Evolutionary conservation across 2,113 vertebrate genomes (phyloP).

Genomic region (Hippopotamus amphibius): DNA sequence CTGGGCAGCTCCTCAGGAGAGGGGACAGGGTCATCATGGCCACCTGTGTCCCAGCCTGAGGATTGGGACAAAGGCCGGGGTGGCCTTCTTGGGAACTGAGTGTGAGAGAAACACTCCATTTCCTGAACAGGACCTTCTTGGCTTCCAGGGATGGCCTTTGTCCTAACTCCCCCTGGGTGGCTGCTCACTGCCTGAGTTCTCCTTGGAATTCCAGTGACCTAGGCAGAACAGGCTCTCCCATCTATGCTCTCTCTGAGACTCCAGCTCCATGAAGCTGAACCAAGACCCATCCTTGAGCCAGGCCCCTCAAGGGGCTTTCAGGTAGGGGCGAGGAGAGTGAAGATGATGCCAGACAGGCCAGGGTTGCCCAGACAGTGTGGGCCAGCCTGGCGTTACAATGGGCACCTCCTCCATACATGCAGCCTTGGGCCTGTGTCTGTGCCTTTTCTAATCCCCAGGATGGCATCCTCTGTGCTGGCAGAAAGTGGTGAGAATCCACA

Average conservation of each 20-base stretch:
- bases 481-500: background rate
- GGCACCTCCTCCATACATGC: too few species aligned
- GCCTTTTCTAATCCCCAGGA: background rate
- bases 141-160: background rate
- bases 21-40: background rate
- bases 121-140: background rate
- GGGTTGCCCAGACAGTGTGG: background rate
- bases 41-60: background rate
- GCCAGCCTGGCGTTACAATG: background rate
- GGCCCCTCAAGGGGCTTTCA: rapidly evolving
- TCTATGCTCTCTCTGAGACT: background rate
- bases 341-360: background rate
- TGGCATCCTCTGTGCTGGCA: background rate
- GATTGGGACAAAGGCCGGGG: background rate
- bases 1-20: background rate
- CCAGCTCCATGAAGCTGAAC: background rate
- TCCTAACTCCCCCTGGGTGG: background rate
- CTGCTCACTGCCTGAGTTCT: background rate
- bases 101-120: rapidly evolving
- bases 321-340: background rate
- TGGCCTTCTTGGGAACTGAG: background rate
- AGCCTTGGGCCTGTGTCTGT: background rate
- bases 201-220: rapidly evolving
- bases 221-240: background rate
- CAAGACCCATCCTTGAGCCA: background rate